Base-by-base conservation (phyloP, 1,140 invertebrate genomes). In the Solen grandis region DNA sequence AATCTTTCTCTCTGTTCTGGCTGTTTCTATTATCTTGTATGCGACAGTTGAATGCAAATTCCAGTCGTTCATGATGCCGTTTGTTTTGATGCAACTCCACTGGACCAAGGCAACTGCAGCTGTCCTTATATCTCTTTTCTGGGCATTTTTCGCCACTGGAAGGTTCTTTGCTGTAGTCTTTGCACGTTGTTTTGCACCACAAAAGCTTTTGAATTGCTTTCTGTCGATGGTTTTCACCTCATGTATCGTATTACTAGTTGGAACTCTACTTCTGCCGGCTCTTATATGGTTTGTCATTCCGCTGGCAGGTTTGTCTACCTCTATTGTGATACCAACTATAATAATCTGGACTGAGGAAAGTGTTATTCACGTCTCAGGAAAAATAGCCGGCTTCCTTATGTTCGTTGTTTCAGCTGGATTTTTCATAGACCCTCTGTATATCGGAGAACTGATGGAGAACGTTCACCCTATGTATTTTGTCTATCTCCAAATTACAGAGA, bases 261-360 rank as follows among this genome's bases (percentile, higher is more conserved):
- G 72, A 0, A n/a, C 46, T 19, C 60, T 50, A 16, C 8, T 27
- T 2, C 22, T 81, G 5, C 0, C 52, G 38, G 13, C n/a, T 13
- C 57, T 63, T 1, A 70, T 82, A 10, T 84, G 83, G 83, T 36
- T 63, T 33, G 41, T 57, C 38, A 59, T 81, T 2, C 66, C 70
- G 2, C 31, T 74, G 3, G 62, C 70, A 16, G 83, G 84, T 1
- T 41, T 75, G 10, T 25, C 78, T 31, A 78, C 62, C 10, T 77
- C 83, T 3, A 35, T 68, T 25, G 54, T 78, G n/a, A 78, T 84
- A 69, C 83, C 83, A 25, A 70, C 79, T 16, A 57, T 60, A 8
- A 77, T 84, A 25, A 46, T 75, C 0, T 84, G 83, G 83, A 63
- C 66, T 14, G 41, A 84, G 2, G 75, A 79, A 75, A 70, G 79